phyloP scores from a whole-genome alignment of 2,113 vertebrate species.

The Lepus europaeus region DNA sequence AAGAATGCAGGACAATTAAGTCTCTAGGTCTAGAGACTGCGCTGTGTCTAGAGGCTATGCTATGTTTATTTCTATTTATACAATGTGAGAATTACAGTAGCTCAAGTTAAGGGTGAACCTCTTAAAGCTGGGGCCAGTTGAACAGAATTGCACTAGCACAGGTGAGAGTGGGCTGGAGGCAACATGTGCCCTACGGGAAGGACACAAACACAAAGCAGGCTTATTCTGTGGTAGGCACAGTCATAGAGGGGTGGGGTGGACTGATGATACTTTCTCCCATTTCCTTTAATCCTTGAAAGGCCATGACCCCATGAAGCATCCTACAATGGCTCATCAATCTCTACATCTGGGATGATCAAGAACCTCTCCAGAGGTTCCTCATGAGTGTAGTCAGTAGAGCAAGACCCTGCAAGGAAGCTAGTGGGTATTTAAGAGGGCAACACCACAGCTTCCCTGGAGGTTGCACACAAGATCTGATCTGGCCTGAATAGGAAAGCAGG shows the following conservation, averaged over 20 bases:
- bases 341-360: neutral
- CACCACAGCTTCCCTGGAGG: neutral
- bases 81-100: neutral
- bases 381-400: neutral
- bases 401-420: neutral
- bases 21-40: neutral
- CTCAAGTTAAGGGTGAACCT: constrained; percentile 31
- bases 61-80: constrained; percentile 3
- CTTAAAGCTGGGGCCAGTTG: neutral
- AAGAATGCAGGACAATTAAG: constrained; percentile 31
- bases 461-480: neutral
- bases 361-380: neutral
- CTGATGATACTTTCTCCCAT: neutral
- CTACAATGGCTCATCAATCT: neutral
- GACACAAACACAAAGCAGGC: neutral
- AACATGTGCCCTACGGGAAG: neutral
- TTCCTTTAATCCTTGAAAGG: constrained; percentile 3
- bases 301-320: neutral
- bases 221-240: neutral
- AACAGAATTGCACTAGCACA: neutral
- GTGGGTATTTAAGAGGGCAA: neutral
- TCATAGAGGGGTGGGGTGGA: neutral
- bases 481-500: neutral
- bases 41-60: no score
- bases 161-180: neutral